phyloP scores from a whole-genome alignment of 1,140 invertebrate genomes.

The Magallana ariakensis region DNA sequence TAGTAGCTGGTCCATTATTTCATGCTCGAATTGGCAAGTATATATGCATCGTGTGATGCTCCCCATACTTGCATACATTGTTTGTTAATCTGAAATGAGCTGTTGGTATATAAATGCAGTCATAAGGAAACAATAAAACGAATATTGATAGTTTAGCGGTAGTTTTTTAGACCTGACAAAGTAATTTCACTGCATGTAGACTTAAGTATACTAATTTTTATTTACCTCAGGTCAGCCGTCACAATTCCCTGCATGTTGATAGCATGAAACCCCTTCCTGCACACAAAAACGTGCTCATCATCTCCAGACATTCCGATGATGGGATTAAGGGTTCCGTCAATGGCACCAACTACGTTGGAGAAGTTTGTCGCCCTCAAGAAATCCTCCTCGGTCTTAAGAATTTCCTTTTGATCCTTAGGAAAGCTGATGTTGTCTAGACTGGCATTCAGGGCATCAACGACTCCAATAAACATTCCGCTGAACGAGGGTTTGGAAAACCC shows the following conservation, averaged over 20 bases:
- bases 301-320: conserved; percentile 34
- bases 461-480: conserved; percentile 1
- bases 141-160: too few species aligned
- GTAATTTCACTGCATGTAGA: too few species aligned
- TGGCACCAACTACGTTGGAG: conserved; percentile 45
- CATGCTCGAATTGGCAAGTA: too few species aligned
- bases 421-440: conserved; percentile 38
- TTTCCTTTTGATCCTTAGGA: not conserved
- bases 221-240: not conserved
- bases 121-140: too few species aligned
- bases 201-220: not conserved
- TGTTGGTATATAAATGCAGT: too few species aligned
- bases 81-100: too few species aligned
- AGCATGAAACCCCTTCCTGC: conserved; percentile 41
- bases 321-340: conserved; percentile 44
- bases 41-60: too few species aligned
- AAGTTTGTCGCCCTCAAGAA: conserved; percentile 33
- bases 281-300: conserved; percentile 36
- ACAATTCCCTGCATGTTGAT: conserved; percentile 49
- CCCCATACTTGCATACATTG: too few species aligned
- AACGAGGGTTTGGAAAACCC: conserved; percentile 46
- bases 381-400: not conserved
- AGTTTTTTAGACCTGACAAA: too few species aligned
- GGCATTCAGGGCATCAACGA: not conserved
- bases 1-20: too few species aligned